Evolutionary conservation across 2,797 vertebrate genomes (phyloP).

Genomic region (Enteromius thamalakanensis): DNA sequence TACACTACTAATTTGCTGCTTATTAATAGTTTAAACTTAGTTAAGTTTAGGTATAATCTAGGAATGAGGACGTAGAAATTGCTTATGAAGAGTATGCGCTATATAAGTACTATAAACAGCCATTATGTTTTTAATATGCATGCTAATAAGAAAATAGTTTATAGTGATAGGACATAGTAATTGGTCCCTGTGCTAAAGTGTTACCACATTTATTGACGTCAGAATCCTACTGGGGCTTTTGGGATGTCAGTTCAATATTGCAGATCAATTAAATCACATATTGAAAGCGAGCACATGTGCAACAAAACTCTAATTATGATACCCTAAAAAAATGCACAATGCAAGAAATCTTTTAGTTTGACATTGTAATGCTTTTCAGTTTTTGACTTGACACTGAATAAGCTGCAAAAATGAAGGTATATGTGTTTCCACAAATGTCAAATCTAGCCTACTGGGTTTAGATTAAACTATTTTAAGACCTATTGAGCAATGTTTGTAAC

Average conservation of each 20-base stretch:
- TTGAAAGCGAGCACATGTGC: neutral
- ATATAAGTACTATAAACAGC: too few species aligned
- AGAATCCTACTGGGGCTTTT: neutral
- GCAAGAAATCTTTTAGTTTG: neutral
- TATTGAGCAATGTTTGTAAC: neutral
- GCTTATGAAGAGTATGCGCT: too few species aligned
- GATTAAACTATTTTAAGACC: neutral
- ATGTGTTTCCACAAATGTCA: neutral
- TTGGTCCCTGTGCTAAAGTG: too few species aligned
- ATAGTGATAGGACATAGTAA: too few species aligned
- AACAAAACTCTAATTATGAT: neutral
- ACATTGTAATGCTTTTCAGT: neutral
- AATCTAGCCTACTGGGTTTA: neutral
- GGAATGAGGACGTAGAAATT: too few species aligned
- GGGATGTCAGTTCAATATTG: neutral
- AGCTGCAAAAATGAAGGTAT: neutral
- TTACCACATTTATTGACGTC: too few species aligned
- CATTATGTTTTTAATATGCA: too few species aligned
- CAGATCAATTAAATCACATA: neutral
- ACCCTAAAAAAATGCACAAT: neutral
- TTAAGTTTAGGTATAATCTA: too few species aligned
- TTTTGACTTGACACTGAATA: neutral
- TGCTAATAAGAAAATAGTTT: too few species aligned
- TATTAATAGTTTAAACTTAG: too few species aligned
- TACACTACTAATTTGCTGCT: too few species aligned